Percentiles rank a stretch among this genome's conserved stretches.
Evolutionary conservation across 2,888 invertebrate species (phyloP).

Genomic region (Machimus atricapillus): DNA sequence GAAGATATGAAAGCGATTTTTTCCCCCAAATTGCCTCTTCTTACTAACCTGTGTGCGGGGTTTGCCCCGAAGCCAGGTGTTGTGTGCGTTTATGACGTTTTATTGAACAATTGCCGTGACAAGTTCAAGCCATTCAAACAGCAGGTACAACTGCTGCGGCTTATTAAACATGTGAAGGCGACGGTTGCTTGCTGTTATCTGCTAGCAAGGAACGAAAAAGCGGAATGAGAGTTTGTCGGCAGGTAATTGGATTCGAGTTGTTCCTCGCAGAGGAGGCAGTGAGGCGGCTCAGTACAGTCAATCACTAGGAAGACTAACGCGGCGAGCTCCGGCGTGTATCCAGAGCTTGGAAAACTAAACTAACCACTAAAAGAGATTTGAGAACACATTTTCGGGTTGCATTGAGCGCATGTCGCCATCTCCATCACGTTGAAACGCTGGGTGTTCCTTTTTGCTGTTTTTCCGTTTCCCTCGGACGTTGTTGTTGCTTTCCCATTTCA

Average conservation of each 20-base stretch:
- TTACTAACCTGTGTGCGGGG: not conserved
- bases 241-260: not conserved
- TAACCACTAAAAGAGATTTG: constrained; percentile 39
- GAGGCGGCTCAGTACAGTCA: not conserved
- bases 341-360: not conserved
- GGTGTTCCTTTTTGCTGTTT: not conserved
- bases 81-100: not conserved
- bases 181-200: not conserved
- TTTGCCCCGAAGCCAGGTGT: not conserved
- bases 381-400: constrained; percentile 24
- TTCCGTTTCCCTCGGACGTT: not conserved
- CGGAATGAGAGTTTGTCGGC: not conserved
- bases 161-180: not conserved
- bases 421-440: constrained; percentile 19
- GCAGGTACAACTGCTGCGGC: not conserved
- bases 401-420: constrained; percentile 35
- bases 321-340: not conserved
- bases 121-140: not conserved
- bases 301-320: not conserved
- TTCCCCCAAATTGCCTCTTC: not conserved
- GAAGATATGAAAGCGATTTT: not conserved
- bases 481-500: constrained; percentile 37
- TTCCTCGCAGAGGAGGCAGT: not conserved
- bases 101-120: not conserved
- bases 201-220: not conserved